A percentile compares a stretch with the other conserved stretches of the same genome.
These are phyloP conservation scores for Marasmarcha lunaedactyla DNA, from an alignment of 2,888 invertebrate species.

Conservation along the genomic window DNA sequence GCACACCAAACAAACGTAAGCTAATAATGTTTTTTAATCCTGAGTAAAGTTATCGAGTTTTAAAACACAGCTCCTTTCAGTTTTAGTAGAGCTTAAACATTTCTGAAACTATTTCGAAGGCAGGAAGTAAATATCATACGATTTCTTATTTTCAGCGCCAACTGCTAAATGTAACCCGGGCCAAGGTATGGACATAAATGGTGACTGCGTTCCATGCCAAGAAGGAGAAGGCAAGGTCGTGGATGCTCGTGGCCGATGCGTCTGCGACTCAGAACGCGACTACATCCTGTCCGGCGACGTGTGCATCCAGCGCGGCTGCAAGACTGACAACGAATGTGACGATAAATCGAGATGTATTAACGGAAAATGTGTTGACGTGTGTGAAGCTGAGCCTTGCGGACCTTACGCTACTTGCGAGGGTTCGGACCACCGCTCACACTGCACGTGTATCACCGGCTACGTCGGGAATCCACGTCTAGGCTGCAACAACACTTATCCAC, in stretches of 20 bases:
- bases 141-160: conserved; percentile 43
- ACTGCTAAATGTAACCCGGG: conserved; percentile 81
- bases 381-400: conserved; percentile 79
- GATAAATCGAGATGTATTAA: conserved; percentile 83
- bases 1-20: conserved; percentile 78
- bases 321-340: conserved; percentile 79
- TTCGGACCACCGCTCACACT: conserved; percentile 80
- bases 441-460: conserved; percentile 82
- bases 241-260: conserved; percentile 83
- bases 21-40: conserved; percentile 18
- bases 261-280: conserved; percentile 84
- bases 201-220: conserved; percentile 82
- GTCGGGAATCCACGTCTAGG: conserved; percentile 80
- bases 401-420: conserved; percentile 83
- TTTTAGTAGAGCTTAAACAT: background rate
- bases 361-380: conserved; percentile 84
- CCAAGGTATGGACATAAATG: conserved; percentile 80
- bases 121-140: too few species aligned
- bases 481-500: conserved; percentile 70
- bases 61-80: background rate
- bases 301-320: conserved; percentile 82
- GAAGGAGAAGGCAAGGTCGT: conserved; percentile 79
- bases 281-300: conserved; percentile 82
- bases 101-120: conserved; percentile 1
- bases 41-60: too few species aligned